Base-by-base conservation (phyloP, 2,888 invertebrate genomes). In the Brachyptera risi region DNA sequence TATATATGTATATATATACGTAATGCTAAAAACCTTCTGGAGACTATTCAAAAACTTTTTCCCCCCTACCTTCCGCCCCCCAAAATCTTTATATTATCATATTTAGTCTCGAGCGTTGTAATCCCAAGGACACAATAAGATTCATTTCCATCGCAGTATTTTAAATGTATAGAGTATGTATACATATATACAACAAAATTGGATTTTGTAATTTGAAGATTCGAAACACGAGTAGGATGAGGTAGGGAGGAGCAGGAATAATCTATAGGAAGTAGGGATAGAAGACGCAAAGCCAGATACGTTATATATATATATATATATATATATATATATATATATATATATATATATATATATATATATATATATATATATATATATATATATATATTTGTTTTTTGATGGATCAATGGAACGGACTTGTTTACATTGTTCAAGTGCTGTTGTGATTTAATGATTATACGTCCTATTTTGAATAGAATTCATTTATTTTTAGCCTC, bases 121-220 rank as follows among this genome's bases (percentile, higher is more conserved):
- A 54, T 54, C 54, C 54, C 19, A 44, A 35, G 54, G 54, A 54
- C 62, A 62, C 56, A 62, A 62, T 62, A 62, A 62, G 58, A 58
- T 62, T 56, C 62, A 62, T 54, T 62, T 51, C 59, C 42, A 31
- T 60, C 61, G 56, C 59, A 54, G 58, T 63, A 63, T 60, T 61
- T 63, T 63, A 63, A 63, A 63, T 62, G 56, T 62, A 62, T 62
- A 62, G 13, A 23, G 50, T 27, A 51, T 17, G 50, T 17, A n/a
- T n/a, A n/a, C n/a, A n/a, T n/a, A n/a, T n/a, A n/a, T 27, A 51
- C 27, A 23, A 47, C 47, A 47, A 47, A 24, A 47, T 47, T 35
- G 54, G 54, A 54, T 54, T 37, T 54, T 35, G 15, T 54, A 54
- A 54, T 54, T 54, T 54, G 54, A 37, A 35, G 31, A 54, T 54